A percentile compares a stretch with the other conserved stretches of the same genome.
phyloP scores from a whole-genome alignment of 2,113 vertebrate genomes.

The Clarias batrachus region DNA sequence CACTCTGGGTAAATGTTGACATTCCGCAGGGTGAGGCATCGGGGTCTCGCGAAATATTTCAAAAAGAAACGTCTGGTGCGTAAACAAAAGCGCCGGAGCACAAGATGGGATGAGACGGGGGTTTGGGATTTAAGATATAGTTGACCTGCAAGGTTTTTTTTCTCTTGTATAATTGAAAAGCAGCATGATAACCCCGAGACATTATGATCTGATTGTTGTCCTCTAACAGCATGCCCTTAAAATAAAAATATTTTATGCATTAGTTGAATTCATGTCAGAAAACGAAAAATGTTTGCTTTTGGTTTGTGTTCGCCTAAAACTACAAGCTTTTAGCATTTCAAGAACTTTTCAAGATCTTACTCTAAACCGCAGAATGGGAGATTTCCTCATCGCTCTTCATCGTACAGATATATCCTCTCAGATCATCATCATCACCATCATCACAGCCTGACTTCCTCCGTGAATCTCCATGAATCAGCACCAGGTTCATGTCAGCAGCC shows the following conservation, averaged over 20 bases:
- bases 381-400: not conserved
- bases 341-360: not conserved
- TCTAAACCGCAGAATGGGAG: not conserved
- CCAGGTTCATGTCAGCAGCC: not conserved
- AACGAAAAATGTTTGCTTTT: too few relatives aligned
- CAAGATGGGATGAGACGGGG: conserved; percentile 13
- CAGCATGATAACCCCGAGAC: too few relatives aligned
- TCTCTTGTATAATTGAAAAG: not conserved
- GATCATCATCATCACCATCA: not conserved
- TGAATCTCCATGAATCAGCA: not conserved
- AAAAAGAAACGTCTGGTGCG: conserved; percentile 34
- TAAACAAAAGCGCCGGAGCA: conserved; percentile 13
- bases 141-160: not conserved
- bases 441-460: not conserved
- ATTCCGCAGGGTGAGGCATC: conserved; percentile 43
- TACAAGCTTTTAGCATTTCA: too few relatives aligned
- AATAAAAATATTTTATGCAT: too few relatives aligned
- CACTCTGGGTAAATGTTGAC: conserved; percentile 56
- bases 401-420: not conserved
- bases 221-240: too few relatives aligned
- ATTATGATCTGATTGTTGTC: too few relatives aligned
- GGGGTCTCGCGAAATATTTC: conserved; percentile 47
- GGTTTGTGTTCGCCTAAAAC: too few relatives aligned
- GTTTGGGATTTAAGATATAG: not conserved
- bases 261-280: too few relatives aligned